Conservation (phyloP, 2,888 invertebrate genomes). For the Hirtodrosophila confusa region DNA sequence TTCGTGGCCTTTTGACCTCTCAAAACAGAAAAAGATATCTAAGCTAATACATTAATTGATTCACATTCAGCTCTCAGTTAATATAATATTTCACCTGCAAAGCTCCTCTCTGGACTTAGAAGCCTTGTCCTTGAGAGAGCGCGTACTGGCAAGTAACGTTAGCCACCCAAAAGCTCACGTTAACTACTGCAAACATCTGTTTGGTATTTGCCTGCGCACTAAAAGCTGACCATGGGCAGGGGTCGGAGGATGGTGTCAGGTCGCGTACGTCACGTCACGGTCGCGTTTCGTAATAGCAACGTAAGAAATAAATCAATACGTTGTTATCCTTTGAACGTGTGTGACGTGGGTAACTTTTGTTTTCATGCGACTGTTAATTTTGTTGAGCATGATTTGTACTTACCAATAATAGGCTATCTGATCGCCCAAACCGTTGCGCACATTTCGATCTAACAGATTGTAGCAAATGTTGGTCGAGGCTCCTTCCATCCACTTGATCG, state of each 20-base stretch:
- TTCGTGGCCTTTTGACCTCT: conserved; percentile 35
- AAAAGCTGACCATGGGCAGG: conserved; percentile 7
- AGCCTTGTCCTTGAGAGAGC: conserved; percentile 35
- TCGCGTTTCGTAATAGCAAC: conserved; percentile 52
- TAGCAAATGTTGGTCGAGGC: conserved; percentile 97
- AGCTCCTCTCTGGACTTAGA: conserved; percentile 8
- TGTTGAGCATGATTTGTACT: conserved; percentile 82
- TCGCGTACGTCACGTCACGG: conserved; percentile 51
- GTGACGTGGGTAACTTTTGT: conserved; percentile 50
- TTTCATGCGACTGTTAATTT: conserved; percentile 47
- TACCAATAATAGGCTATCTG: conserved; percentile 98
- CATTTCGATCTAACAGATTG: conserved; percentile 96
- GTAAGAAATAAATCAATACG: conserved; percentile 49
- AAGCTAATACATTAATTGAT: conserved; percentile 21
- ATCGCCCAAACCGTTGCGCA: conserved; percentile 94
- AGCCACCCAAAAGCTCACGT: conserved; percentile 3
- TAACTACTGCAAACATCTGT: conserved; percentile 42
- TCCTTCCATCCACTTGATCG: conserved; percentile 97
- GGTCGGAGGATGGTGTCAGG: conserved; percentile 9
- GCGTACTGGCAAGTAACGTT: conserved; percentile 18
- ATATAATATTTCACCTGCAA: conserved; percentile 3
- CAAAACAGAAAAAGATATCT: background rate
- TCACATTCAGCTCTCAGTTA: conserved; percentile 42
- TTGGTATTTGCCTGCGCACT: conserved; percentile 45
- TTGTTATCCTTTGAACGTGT: conserved; percentile 35